Evolutionary conservation across 2,113 vertebrate species (phyloP), one percentile per base, ranked within the genome.

Genomic region (Chloropsis cyanopogon): DNA sequence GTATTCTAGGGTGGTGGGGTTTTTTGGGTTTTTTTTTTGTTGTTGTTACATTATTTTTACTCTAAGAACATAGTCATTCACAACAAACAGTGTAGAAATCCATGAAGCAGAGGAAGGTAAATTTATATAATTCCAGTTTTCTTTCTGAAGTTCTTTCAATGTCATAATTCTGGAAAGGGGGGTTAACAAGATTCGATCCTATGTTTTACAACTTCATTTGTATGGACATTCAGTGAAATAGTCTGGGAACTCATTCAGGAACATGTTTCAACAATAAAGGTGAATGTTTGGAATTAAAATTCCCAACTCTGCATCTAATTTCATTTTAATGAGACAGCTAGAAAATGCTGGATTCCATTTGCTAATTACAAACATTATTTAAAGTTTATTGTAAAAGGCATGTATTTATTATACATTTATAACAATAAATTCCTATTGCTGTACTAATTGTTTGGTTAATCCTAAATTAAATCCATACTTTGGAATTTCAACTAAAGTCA

Each of bases 261-360:
- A 35, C 4, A 2, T 53, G 37, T 77, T 83, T 60, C 54, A 84
- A 56, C 41, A 78, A 31, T 82, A 59, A 95, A 96, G 41, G 29
- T 76, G 29, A 92, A 88, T 91, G 31, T 75, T 96, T 83, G 70
- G n/a, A 96, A 80, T 94, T 93, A 88, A 77, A 96, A 96, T 94
- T 86, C 89, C 46, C 13, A 92, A 37, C 11, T 11, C 33, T 92
- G 18, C 23, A 85, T 60, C 39, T 96, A 79, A 64, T 93, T 95
- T 88, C 24, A 50, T 85, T 95, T 91, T 95, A 86, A 92, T 90
- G 31, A 53, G 78, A 70, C 31, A 70, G 33, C 64, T 93, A 81
- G 29, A 92, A 73, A 94, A 93, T 60, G 7, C 22, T 90, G 31
- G 22, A 60, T 94, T 95, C 52, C 20, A 26, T 77, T 93, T 90